These are phyloP conservation scores for Astreopora myriophthalma DNA, from an alignment of 64 coral and sea anemone genomes.

Conservation along the genomic window DNA sequence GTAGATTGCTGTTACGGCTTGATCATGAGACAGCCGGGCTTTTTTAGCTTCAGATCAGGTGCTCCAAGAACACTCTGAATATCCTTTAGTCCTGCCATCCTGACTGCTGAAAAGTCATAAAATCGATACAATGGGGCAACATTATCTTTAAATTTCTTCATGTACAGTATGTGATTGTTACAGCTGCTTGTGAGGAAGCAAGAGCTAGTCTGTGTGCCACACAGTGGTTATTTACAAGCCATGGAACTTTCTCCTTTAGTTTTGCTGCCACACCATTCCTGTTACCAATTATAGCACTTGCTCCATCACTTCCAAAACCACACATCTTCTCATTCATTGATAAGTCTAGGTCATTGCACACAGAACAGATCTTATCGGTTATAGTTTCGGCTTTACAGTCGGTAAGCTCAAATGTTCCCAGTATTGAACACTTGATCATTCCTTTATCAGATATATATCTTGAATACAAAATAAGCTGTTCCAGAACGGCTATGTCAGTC, in stretches of 20 bases:
- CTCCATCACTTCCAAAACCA: conserved; percentile 13
- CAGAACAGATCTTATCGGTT: neutral
- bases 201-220: conserved; percentile 1
- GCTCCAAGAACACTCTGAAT: neutral
- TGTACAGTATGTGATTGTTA: neutral
- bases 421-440: neutral
- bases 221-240: neutral
- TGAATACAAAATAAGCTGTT: neutral
- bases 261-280: neutral
- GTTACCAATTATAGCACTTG: neutral
- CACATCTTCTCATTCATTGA: neutral
- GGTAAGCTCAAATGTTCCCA: conserved; percentile 7
- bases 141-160: neutral
- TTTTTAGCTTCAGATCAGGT: too few species aligned
- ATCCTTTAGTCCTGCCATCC: neutral
- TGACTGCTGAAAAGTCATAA: too few species aligned
- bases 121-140: too few species aligned
- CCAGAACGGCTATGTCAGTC: neutral
- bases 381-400: neutral
- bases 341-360: neutral
- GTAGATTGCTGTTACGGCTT: too few species aligned
- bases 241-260: neutral
- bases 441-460: neutral
- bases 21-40: too few species aligned
- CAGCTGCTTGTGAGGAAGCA: neutral